Base-by-base conservation (phyloP, 2,797 vertebrate genomes). In the Falco columbarius region DNA sequence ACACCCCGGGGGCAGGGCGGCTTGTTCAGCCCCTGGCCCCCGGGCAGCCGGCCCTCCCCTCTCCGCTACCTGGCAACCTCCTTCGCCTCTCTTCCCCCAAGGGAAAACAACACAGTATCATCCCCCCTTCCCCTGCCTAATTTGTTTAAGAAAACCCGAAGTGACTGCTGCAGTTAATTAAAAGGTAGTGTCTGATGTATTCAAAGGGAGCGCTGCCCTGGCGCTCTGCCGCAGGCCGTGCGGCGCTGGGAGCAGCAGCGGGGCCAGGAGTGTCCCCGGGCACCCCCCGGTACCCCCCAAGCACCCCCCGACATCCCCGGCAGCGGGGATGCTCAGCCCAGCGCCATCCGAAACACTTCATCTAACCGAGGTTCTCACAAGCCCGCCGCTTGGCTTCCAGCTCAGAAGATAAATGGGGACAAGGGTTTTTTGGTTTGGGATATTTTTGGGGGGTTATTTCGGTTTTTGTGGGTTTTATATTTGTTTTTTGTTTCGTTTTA, bases 281-380 rank as follows among this genome's bases (percentile, higher is more conserved):
- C 29, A 21, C 17, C n/a, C n/a, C n/a, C 18, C 17, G 44, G 44
- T 18, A 44, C 44, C 44, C 18, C 3, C 5, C 8, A 42, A 4
- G 5, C 42, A 34, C 40, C 8, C 9, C 44, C 27, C 38, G 10
- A 38, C 40, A 13, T 19, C 30, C 30, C n/a, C 17, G 6, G 67
- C 29, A 11, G 32, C 29, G 12, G 32, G 14, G 26, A 47, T 16
- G 4, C 24, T 6, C 74, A 16, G 32, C 62, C 36, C 38, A 2
- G 21, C 51, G 5, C 20, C 30, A 6, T 5, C 38, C 24, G 5
- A 21, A 27, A 19, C 19, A 10, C 32, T 12, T 3, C 66, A 24
- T 19, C 89, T 7, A 2, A 0, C 30, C 42, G 0, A 20, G 46
- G 32, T 27, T 1, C 55, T 34, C 1, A 0, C 52, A 5, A 5